A percentile compares a stretch with the other conserved stretches of the same genome.
Conservation (phyloP, 2,113 vertebrate species). For the Psilopsiagon aymara region DNA sequence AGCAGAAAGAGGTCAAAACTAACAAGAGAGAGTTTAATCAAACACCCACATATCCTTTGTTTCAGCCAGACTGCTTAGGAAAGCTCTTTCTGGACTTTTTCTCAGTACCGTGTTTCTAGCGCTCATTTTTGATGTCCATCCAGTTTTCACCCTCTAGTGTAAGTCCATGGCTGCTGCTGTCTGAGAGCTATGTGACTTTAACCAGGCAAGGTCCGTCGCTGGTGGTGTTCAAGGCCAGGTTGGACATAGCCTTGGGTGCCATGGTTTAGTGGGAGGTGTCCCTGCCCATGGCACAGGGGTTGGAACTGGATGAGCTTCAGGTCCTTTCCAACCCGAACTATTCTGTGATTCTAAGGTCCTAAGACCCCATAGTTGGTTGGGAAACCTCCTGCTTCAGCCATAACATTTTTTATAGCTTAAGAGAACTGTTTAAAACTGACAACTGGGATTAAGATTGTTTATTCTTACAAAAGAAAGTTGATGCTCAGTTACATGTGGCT, state of each 20-base stretch:
- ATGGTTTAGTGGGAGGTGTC: too few species aligned
- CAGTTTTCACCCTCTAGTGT: not conserved
- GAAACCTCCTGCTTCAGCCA: not conserved
- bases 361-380: not conserved
- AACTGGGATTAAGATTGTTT: conserved; percentile 9
- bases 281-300: too few species aligned
- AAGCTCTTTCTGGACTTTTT: not conserved
- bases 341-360: not conserved
- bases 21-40: not conserved
- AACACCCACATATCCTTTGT: not conserved
- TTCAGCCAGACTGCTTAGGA: not conserved
- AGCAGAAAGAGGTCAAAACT: not conserved
- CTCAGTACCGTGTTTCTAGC: not conserved
- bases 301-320: too few species aligned
- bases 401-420: not conserved
- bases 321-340: too few species aligned
- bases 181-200: too few species aligned
- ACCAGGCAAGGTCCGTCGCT: too few species aligned
- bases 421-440: not conserved
- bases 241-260: too few species aligned
- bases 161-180: not conserved
- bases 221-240: too few species aligned
- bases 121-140: not conserved
- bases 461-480: not conserved
- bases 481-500: not conserved